These are phyloP conservation scores for Anguilla marmorata DNA, from an alignment of 2,797 vertebrate species.

Conservation along the genomic window DNA sequence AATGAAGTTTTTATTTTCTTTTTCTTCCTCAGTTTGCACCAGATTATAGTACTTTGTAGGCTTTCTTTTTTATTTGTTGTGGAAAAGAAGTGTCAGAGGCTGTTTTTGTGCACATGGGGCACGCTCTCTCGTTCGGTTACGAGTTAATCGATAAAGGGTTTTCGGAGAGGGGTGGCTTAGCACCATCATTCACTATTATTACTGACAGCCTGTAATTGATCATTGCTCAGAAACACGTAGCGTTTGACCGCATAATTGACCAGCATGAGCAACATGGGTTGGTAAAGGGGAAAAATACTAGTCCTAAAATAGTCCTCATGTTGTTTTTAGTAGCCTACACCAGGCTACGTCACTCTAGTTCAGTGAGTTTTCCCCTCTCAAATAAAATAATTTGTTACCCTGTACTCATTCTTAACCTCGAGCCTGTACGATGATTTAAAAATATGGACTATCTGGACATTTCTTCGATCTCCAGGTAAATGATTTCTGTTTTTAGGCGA, in stretches of 20 bases:
- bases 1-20: too few relatives aligned
- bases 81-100: constrained; percentile 44
- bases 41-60: neutral
- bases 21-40: neutral
- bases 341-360: neutral
- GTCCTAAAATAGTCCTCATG: constrained; percentile 23
- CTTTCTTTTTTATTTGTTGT: constrained; percentile 6
- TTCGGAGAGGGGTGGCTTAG: constrained; percentile 48
- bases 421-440: neutral
- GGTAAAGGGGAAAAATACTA: constrained; percentile 28
- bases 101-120: constrained; percentile 45
- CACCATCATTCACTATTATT: constrained; percentile 75
- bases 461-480: neutral
- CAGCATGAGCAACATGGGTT: constrained; percentile 65
- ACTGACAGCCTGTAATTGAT: constrained; percentile 82
- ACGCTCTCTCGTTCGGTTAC: constrained; percentile 49
- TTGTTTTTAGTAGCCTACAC: constrained; percentile 21
- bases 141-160: constrained; percentile 49
- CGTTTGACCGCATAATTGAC: constrained; percentile 77
- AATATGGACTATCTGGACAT: neutral
- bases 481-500: neutral
- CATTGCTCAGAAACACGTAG: constrained; percentile 69
- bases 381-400: constrained; percentile 21
- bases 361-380: constrained; percentile 34
- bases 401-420: neutral